Evolutionary conservation across 2,113 vertebrate species (phyloP), one percentile per base, ranked within the genome.

Genomic region (Anguilla rostrata): DNA sequence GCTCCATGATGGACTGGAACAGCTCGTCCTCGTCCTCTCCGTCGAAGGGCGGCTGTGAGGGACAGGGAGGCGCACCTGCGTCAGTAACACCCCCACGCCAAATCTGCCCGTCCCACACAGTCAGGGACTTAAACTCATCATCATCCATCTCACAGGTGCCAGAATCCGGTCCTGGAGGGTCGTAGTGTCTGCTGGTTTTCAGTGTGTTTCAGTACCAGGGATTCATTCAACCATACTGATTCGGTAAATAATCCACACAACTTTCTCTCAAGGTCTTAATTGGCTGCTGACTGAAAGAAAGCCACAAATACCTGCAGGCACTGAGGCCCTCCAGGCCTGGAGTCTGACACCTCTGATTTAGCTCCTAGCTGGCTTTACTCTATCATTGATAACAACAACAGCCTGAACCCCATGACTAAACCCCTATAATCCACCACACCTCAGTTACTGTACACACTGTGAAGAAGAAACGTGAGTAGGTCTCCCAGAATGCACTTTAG

Each of bases 1-100:
- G 96, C 82, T 97, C 96, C 96, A 97, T 97, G 93, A 97, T 97
- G 71, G 96, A 97, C 92, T 97, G 96, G 94, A 97, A 97, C 22
- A 97, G 95, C 18, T 97, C 96, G 0, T 97, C 96, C 7, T 97
- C 96, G 15, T 97, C 96, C 12, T 97, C 96, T 0, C 96, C 96
- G 91, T 97, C 96, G 15, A 97, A 97, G 0, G 96, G 96, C 14
- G 96, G 96, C 96, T 97, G 57, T 12, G 43, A 18, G 43, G 39
- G 9, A 49, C 12, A 79, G 71, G 46, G 18, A 57, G 46, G 41
- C 16, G 84, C 15, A 41, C 29, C 39, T 12, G 12, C 14, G 82
- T 83, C 34, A 41, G 16, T 40, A 16, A 41, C 39, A 20, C 39
- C 11, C 18, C 15, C 39, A 80, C 39, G 39, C 78, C 39, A 22